Evolutionary conservation across 2,113 vertebrate species (phyloP).

Genomic region (Ornithorhynchus anatinus): DNA sequence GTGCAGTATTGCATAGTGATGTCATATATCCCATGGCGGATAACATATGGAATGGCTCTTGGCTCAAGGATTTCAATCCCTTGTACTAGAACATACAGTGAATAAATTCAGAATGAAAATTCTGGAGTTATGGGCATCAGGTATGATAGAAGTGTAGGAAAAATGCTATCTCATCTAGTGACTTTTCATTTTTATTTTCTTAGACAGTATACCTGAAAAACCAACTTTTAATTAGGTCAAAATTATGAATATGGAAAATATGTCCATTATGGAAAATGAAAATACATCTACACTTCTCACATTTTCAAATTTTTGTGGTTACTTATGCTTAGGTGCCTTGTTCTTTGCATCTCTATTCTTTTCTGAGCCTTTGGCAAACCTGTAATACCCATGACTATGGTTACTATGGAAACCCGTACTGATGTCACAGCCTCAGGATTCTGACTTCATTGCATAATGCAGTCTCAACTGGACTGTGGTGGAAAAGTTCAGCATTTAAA

Average conservation of each 20-base stretch:
- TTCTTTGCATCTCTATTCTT: conserved; percentile 30
- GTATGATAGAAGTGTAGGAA: not conserved
- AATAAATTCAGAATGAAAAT: too few relatives aligned
- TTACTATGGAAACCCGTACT: conserved; percentile 62
- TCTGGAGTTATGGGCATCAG: not conserved
- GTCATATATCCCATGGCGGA: not conserved
- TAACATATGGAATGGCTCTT: not conserved
- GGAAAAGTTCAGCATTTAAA: conserved; percentile 51
- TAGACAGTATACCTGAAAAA: not conserved
- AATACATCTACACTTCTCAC: not conserved
- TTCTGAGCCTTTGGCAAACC: conserved; percentile 60
- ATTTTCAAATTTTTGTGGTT: not conserved
- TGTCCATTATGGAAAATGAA: not conserved
- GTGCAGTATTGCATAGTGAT: not conserved
- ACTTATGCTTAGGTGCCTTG: conserved; percentile 8
- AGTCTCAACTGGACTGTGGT: conserved; percentile 55
- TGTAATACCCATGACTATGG: conserved; percentile 61
- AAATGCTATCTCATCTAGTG: not conserved
- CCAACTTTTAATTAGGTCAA: not conserved
- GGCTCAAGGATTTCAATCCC: too few relatives aligned
- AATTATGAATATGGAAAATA: not conserved
- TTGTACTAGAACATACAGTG: too few relatives aligned
- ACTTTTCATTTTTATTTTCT: not conserved
- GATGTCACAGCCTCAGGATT: conserved; percentile 63
- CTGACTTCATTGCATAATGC: conserved; percentile 68